These are phyloP conservation scores for Chymomyza costata DNA, from an alignment of 1,140 invertebrate species.

Conservation along the genomic window DNA sequence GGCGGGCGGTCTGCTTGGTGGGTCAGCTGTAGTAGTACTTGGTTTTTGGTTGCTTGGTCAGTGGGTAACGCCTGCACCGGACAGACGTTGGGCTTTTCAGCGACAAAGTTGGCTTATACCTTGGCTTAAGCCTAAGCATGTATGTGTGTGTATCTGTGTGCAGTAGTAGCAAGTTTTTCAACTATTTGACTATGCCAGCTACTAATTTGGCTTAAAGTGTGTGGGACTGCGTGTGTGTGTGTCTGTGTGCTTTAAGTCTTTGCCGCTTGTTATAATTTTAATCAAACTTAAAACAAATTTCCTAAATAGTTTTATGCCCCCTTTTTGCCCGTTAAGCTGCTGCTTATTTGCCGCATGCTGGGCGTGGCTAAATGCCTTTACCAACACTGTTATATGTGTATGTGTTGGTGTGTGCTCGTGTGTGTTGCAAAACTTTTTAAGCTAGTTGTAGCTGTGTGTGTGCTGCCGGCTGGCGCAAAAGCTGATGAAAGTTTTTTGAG, in stretches of 20 bases:
- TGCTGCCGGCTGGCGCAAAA: background rate
- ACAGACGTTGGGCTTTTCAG: slow-evolving; percentile 11
- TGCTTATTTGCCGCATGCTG: slow-evolving; percentile 1
- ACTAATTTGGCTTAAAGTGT: slow-evolving; percentile 24
- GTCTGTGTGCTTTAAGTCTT: slow-evolving; percentile 8
- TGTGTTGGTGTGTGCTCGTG: background rate
- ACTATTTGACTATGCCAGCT: too few relatives aligned
- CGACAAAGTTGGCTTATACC: slow-evolving; percentile 24
- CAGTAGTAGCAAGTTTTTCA: too few relatives aligned
- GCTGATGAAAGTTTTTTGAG: slow-evolving; percentile 45
- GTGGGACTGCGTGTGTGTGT: background rate
- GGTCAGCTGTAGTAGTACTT: slow-evolving; percentile 9
- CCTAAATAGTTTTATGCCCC: slow-evolving; percentile 38
- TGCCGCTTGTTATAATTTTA: slow-evolving; percentile 48
- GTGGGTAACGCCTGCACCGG: background rate
- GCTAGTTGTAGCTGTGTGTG: slow-evolving; percentile 10
- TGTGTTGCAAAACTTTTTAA: slow-evolving; percentile 31
- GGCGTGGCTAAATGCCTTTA: too few relatives aligned
- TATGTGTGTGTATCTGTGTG: too few relatives aligned
- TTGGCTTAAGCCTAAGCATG: too few relatives aligned
- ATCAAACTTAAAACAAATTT: slow-evolving; percentile 46
- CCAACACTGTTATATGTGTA: too few relatives aligned
- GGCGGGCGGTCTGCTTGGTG: background rate
- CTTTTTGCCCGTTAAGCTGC: slow-evolving; percentile 8
- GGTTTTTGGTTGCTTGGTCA: background rate